Evolutionary conservation across 2,797 vertebrate species (phyloP), one percentile per base, ranked within the genome.

Genomic region (Cyprinella venusta): DNA sequence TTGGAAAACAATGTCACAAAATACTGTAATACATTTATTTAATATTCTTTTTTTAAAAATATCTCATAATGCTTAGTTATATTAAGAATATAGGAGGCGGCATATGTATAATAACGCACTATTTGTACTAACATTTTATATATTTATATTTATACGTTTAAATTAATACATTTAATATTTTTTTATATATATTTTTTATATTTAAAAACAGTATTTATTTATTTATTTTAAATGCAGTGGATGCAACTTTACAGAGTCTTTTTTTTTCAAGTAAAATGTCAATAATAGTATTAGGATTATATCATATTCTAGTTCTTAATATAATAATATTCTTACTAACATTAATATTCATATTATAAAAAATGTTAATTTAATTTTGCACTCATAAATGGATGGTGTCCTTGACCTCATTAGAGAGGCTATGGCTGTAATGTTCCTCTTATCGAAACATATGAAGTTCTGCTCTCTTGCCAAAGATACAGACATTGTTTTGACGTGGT

Each of bases 401-500:
- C 6, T n/a, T 7, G 0, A 21, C 26, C 56, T 64, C 59, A 26
- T 72, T 64, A 65, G 69, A 74, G 21, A 64, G 59, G 2, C 24
- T 8, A 19, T 2, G 13, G 52, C 80, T 63, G 21, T 15, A 65
- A 63, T 48, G 5, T 38, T 72, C 40, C 48, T 48, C 52, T 72
- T 64, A 6, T 81, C 6, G 1, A 48, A 33, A 12, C 5, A 48
- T 50, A 21, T 50, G 21, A 74, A 71, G 18, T 56, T 48, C 24
- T 0, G 24, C 36, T 45, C 67, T 70, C 54, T 42, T 69, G 36
- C n/a, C 42, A 18, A 76, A 61, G 33, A 61, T 8, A 42, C 33
- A 76, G 72, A 69, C 4, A n/a, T 61, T 80, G 64, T 80, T 80
- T 61, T 71, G 54, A 80, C 52, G 0, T 45, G 18, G 36, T 45